Conservation (phyloP, 2,888 invertebrate species). For the Trichopria drosophilae region DNA sequence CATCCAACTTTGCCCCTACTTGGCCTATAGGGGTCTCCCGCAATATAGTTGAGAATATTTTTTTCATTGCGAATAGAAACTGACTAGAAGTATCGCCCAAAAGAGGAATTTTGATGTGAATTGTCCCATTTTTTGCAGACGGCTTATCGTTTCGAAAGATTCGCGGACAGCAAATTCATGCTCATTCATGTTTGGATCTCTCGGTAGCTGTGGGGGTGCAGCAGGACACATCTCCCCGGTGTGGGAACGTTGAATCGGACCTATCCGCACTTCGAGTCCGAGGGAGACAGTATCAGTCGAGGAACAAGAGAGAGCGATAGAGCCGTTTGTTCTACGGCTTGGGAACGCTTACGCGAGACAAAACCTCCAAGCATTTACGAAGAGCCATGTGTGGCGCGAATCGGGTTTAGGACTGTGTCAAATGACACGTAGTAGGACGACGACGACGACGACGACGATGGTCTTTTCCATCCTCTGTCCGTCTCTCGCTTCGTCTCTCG, state of each 20-base stretch:
- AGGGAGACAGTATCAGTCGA: conserved; percentile 8
- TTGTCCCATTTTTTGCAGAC: no score
- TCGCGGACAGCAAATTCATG: conserved; percentile 46
- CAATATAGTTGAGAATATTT: no score
- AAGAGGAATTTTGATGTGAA: no score
- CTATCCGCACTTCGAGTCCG: conserved; percentile 30
- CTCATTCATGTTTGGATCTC: conserved; percentile 12
- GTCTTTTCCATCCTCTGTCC: conserved; percentile 24
- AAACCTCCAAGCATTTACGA: conserved; percentile 44
- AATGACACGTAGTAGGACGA: conserved; percentile 48
- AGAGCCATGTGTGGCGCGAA: conserved; percentile 51
- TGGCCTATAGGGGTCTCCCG: no score
- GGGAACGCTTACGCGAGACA: conserved; percentile 51
- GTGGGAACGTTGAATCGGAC: conserved; percentile 15
- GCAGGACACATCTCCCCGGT: conserved; percentile 24
- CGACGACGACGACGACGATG: conserved; percentile 23
- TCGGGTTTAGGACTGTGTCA: conserved; percentile 57
- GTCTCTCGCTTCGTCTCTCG: conserved; percentile 22
- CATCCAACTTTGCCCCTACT: no score
- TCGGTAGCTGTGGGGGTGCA: conserved; percentile 11
- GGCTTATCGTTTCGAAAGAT: conserved; percentile 55
- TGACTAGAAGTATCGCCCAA: conserved; percentile 33
- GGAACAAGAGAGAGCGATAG: conserved; percentile 22
- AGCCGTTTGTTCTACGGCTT: conserved; percentile 53
- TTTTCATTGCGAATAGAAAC: no score